Conservation (phyloP, 2,888 invertebrate species). For the Euproctis similis region DNA sequence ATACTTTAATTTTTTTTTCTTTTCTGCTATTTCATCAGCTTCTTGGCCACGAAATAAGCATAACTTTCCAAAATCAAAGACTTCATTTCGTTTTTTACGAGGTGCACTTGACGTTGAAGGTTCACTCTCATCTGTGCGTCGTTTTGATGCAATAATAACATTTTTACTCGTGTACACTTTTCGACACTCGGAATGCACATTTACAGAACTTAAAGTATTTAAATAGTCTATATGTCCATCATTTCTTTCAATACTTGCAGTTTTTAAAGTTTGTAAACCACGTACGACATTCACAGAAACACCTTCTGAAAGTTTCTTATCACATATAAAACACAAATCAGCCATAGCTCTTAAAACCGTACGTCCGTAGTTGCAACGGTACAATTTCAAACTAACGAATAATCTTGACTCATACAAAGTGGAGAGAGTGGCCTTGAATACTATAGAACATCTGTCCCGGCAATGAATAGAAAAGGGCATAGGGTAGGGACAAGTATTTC, state of each 20-base stretch:
- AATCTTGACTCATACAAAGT: background rate
- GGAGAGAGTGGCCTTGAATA: conserved; percentile 1
- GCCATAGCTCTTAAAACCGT: conserved; percentile 1
- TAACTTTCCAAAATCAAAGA: conserved; percentile 25
- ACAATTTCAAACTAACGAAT: conserved; percentile 1
- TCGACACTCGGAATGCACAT: conserved; percentile 23
- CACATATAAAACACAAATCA: conserved; percentile 1
- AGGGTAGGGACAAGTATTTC: no score
- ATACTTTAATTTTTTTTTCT: conserved; percentile 25
- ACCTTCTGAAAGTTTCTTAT: conserved; percentile 1
- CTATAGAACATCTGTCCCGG: no score
- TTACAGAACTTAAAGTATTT: conserved; percentile 1
- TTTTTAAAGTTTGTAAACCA: conserved; percentile 25
- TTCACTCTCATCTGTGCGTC: conserved; percentile 18
- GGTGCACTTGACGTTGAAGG: conserved; percentile 21
- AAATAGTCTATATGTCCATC: conserved; percentile 14
- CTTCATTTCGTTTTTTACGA: conserved; percentile 21
- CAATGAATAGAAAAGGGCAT: no score
- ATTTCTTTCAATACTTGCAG: conserved; percentile 25
- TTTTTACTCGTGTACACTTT: conserved; percentile 26
- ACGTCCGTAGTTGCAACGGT: conserved; percentile 1
- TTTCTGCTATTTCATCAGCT: conserved; percentile 34
- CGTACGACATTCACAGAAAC: conserved; percentile 21
- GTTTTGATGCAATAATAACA: conserved; percentile 19
- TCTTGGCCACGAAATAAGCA: conserved; percentile 40